Evolutionary conservation across 1,140 invertebrate species (phyloP), one percentile per base, ranked within the genome.

Genomic region (Ceratitis capitata): DNA sequence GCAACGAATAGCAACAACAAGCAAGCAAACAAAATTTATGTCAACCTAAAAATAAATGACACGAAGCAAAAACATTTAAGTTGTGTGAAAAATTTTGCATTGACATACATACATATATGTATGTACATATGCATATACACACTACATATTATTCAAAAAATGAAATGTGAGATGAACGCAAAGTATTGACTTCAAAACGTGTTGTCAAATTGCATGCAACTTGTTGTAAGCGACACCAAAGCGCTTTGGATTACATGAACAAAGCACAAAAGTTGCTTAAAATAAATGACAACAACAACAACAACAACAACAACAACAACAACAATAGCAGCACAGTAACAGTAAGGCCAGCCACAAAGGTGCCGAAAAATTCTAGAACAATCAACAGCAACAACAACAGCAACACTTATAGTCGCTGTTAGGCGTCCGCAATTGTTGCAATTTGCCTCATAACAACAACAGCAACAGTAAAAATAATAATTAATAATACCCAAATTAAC

Each of bases 131-230:
- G 10, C 51, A 56, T 6, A 47, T 56, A 19, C 19, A 7, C n/a
- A n/a, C n/a, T n/a, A n/a, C n/a, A n/a, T n/a, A n/a, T n/a, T n/a
- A n/a, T n/a, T 23, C 2, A 4, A 9, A n/a, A 9, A 5, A 56
- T 7, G 51, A 19, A 9, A n/a, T 64, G 58, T 64, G 32, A 64
- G 29, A 64, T 32, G 58, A 78, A 32, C 69, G 39, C 10, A 35
- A 78, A n/a, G n/a, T n/a, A n/a, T 10, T 78, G 69, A 78, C n/a
- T 78, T n/a, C n/a, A 78, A 78, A 78, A 42, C 12, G 16, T 78
- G n/a, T 78, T 78, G 39, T 78, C 69, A 78, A 78, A 78, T 78
- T 78, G 69, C 69, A 78, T 78, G 69, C 69, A 78, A 78, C 69
- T 78, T 78, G 69, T 78, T 78, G 69, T 45, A 78, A 78, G 39